Evolutionary conservation across 2,888 invertebrate genomes (phyloP).

Genomic region (Aspidapion aeneum): DNA sequence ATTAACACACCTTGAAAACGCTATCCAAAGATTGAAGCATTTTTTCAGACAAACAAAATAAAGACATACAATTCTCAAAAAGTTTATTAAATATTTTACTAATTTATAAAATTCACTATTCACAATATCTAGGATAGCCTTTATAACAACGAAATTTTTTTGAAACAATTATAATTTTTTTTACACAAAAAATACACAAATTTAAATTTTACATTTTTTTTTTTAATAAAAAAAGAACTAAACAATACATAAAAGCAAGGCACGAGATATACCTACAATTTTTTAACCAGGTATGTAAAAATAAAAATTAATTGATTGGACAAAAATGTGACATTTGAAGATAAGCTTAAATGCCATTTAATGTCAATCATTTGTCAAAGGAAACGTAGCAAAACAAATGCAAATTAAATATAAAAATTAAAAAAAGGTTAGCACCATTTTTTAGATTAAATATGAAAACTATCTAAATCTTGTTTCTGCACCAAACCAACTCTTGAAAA

Average conservation of each 20-base stretch:
- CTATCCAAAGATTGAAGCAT: too few relatives aligned
- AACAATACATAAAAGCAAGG: background rate
- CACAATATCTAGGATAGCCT: constrained; percentile 33
- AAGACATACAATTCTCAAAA: constrained; percentile 12
- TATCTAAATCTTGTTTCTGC: background rate
- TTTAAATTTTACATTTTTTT: too few relatives aligned
- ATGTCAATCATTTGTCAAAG: background rate
- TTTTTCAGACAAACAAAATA: too few relatives aligned
- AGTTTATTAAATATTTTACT: constrained; percentile 35
- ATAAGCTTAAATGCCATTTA: too few relatives aligned
- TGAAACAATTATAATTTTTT: constrained; percentile 18
- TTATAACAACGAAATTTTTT: constrained; percentile 32
- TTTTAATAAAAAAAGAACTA: background rate
- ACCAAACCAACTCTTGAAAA: too few relatives aligned
- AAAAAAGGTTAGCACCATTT: background rate
- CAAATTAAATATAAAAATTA: background rate
- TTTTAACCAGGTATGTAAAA: background rate
- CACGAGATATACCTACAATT: background rate
- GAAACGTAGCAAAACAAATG: background rate
- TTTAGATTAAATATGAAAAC: too few relatives aligned
- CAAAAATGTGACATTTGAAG: background rate
- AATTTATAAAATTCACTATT: constrained; percentile 35
- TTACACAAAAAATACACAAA: constrained; percentile 5
- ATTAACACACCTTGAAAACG: too few relatives aligned
- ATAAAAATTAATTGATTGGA: background rate